Base-by-base conservation (phyloP, 2,888 invertebrate genomes). In the Sphinx pinastri region DNA sequence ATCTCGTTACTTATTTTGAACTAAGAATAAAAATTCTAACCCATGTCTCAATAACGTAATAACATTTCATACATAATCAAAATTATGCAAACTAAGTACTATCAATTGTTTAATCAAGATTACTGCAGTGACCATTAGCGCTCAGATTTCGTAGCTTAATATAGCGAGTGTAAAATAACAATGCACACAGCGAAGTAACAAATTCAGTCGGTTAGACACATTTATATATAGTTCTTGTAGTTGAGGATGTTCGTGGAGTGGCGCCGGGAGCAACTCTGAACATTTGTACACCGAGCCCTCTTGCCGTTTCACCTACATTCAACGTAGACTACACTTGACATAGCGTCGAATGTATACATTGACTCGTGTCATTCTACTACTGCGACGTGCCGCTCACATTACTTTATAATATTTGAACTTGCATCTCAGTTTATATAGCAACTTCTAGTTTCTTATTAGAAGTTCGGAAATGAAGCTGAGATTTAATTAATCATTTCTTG, bases 281-380 rank as follows among this genome's bases (percentile, higher is more conserved):
- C 80, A 86, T 87, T 87, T 85, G 85, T 84, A 81, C 82, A 82
- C 82, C 77, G 82, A 82, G 79, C 79, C 82, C 84, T 82, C 88
- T 85, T 77, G 79, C 73, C 79, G 77, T 78, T 84, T 83, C 84
- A 84, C 86, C 87, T 83, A 84, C 84, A 85, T 82, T 78, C 83
- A 81, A 79, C 78, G 79, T 76, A 76, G 77, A n/a, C 79, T 74
- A 75, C 83, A 80, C 88, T 88, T 83, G 85, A 87, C 87, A 84
- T 73, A 75, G 80, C 79, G 83, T 82, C 82, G 79, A 82, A 84
- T 82, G 81, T 82, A 78, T 78, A 81, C 82, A 81, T 81, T 73
- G 79, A 81, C 81, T 79, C 78, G 74, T 73, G 73, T 74, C 76
- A 77, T 75, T 78, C 71, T 72, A 71, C 69, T 55, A 19, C 67